phyloP scores from a whole-genome alignment of 92 coral and sea anemone species.

The Phenganax subtilis region DNA sequence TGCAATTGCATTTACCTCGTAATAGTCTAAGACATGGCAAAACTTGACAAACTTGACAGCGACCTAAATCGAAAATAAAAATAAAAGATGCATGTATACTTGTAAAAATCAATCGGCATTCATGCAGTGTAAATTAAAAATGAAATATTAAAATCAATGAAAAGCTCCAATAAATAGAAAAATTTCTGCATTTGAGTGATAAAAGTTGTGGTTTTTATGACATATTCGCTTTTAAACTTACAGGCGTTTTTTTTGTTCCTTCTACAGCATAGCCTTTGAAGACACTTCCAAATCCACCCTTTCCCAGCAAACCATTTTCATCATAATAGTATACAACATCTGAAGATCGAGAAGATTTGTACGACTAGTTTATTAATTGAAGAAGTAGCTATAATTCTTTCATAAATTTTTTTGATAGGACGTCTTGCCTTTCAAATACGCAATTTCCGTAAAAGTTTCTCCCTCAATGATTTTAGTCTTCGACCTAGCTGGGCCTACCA shows the following conservation, averaged over 20 bases:
- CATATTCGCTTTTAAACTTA: background rate
- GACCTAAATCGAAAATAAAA: background rate
- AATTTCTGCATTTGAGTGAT: too few species aligned
- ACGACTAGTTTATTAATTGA: background rate
- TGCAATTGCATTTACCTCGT: background rate
- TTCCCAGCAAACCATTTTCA: background rate
- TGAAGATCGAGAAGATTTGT: background rate
- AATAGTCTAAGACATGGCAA: background rate
- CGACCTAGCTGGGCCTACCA: background rate
- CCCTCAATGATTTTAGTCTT: conserved; percentile 4
- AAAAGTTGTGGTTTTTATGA: background rate
- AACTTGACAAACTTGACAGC: conserved; percentile 8
- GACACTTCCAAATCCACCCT: background rate
- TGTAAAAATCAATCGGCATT: too few species aligned
- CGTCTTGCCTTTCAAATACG: background rate
- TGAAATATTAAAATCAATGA: too few species aligned
- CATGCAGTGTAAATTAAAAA: too few species aligned
- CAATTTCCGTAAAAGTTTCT: conserved; percentile 1
- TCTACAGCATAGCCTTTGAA: conserved; percentile 2
- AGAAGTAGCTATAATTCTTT: background rate
- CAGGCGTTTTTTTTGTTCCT: background rate
- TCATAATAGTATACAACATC: background rate
- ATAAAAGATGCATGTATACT: too few species aligned
- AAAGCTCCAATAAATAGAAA: too few species aligned
- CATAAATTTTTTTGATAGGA: background rate